Base-by-base conservation (phyloP, 1,140 invertebrate genomes). In the Colletes latitarsis region DNA sequence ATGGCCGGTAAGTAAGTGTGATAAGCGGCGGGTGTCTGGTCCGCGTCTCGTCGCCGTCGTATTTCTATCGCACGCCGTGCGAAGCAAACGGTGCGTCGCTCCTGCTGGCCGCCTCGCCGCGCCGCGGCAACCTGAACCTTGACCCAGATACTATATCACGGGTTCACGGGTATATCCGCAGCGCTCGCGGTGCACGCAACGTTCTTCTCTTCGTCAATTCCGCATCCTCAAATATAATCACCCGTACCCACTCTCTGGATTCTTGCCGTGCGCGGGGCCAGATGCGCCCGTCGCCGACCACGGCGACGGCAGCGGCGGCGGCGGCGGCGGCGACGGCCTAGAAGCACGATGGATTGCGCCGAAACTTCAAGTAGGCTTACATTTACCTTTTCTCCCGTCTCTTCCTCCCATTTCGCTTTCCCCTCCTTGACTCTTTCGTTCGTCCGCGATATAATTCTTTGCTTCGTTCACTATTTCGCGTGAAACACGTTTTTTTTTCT, bases 281-380 rank as follows among this genome's bases (percentile, higher is more conserved):
- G 89, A 90, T 92, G 92, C 90, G 81, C 90, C 82, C 87, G 85
- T 91, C 90, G 86, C 84, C 89, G 87, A 80, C 76, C 86, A 77
- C 84, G 77, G 52, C 74, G 81, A 63, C 66, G 70, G 53, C 73
- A 73, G 49, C 70, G 75, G 71, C 80, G 75, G 52, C 80, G 77
- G 52, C 80, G 77, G 57, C 67, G 77, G 46, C 84, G 79, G 84
- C 77, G 77, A 69, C 86, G 83, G 84, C 82, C 73, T 86, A 87
- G 72, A 87, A 87, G 86, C 89, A 90, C 81, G 88, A 93, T 93
- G 92, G 92, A 93, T 90, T 93, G 92, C 90, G 90, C 90, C 76
- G 92, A 92, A 87, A 90, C 89, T 84, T 93, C 92, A 92, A 93
- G 92, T 93, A 93, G 85, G 91, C 79, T 83, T 43, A 73, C 73